phyloP scores from a whole-genome alignment of 2,888 invertebrate genomes.

The Drosophila gaucha region DNA sequence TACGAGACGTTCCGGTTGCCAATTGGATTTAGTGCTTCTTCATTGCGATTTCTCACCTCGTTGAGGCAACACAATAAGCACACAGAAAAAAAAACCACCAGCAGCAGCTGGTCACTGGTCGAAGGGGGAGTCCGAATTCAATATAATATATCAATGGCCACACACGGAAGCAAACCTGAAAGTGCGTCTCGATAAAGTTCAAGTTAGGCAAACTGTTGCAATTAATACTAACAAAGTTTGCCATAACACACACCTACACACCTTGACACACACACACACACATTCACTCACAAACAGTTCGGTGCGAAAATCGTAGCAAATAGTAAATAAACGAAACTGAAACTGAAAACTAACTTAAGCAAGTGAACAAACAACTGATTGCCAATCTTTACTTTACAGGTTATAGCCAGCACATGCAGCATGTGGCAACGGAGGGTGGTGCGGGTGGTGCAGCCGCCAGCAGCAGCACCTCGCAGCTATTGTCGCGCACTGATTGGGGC shows the following conservation, averaged over 20 bases:
- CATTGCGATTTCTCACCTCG: conserved; percentile 72
- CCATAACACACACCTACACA: conserved; percentile 3
- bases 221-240: conserved; percentile 51
- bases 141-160: conserved; percentile 68
- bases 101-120: conserved; percentile 12
- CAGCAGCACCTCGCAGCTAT: conserved; percentile 63
- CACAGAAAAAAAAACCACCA: conserved; percentile 24
- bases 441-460: neutral
- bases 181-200: conserved; percentile 35
- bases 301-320: conserved; percentile 26
- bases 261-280: conserved; percentile 1
- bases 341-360: conserved; percentile 16
- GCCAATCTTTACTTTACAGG: conserved; percentile 57
- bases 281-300: conserved; percentile 2
- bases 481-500: conserved; percentile 87
- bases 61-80: conserved; percentile 46
- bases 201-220: conserved; percentile 54
- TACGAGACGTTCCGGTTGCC: conserved; percentile 25
- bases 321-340: conserved; percentile 37
- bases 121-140: conserved; percentile 49
- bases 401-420: conserved; percentile 73
- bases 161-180: conserved; percentile 14
- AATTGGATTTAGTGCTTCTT: conserved; percentile 36
- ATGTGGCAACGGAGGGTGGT: conserved; percentile 18
- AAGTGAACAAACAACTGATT: conserved; percentile 24